Base-by-base conservation (phyloP, 2,888 invertebrate genomes). In the Myathropa florea region DNA sequence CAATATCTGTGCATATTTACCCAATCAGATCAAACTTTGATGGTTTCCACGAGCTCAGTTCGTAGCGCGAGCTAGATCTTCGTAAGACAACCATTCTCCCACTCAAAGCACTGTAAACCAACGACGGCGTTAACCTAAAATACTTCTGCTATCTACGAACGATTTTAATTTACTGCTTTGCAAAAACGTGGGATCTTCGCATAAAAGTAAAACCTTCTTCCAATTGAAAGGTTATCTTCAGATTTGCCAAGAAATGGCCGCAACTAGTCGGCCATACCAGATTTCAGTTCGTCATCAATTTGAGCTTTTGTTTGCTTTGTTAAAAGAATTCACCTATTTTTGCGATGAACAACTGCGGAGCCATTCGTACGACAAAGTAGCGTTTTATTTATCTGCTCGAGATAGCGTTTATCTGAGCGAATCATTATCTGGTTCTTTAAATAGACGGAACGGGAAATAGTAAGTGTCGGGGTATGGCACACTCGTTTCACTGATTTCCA, bases 371-470 rank as follows among this genome's bases (percentile, higher is more conserved):
- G 46, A 46, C 46, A 46, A 46, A 46, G 46, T 18, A 46, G 46
- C 46, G 9, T 18, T 46, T 46, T 18, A 18, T 2, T n/a, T 46
- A 46, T 46, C 46, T 46, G 46, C 0, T 4, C 30, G 14, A 39
- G 78, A 78, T 78, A 78, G 39, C 14, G 36, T 63, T 78, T 78
- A 70, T 78, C 63, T 63, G 36, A 28, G 6, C 10, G 21, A 39
- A 21, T 9, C 24, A 21, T 39, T 78, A 78, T 78, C 78, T 33
- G 36, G 12, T 18, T 57, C 77, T 39, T 36, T 30, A 63, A 70
- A 78, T 78, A 78, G 78, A 70, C 18, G 57, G 24, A 24, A 36
- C 33, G 46, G 46, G 14, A 60, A 67, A 60, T 67, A 61, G 24
- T 26, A 39, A 33, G 12, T 18, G 18, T 46, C 46, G 46, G 18